Evolutionary conservation across 2,113 vertebrate genomes (phyloP), one percentile per base, ranked within the genome.

Genomic region (Symphodus melops): DNA sequence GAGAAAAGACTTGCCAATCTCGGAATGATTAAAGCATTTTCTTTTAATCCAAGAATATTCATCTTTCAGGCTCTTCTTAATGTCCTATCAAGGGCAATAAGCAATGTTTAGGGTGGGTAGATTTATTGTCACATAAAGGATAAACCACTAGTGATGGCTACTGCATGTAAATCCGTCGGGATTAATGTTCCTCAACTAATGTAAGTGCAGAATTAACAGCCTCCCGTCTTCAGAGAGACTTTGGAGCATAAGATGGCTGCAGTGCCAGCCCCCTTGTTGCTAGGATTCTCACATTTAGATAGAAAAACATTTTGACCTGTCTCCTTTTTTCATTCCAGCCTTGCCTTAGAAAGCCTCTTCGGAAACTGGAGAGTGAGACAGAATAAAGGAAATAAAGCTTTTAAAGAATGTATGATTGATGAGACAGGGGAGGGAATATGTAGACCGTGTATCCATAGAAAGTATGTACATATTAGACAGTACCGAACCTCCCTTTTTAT

Each of bases 181-280:
- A 83, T 92, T 90, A 89, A 92, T 88, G 86, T 87, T 70, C 83
- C 88, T 81, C 71, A 75, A 70, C 88, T 86, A 89, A 86, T 86
- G 68, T 58, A 86, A 81, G 60, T 52, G 61, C 68, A 81, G 75
- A 86, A 79, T 81, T 77, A 86, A 82, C 65, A 81, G 64, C 80
- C 36, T 72, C 49, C 51, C 41, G 5, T 85, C 44, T 49, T 72
- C 70, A 46, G 58, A 59, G 59, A 82, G 46, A 79, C 64, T 72
- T 70, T 2, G 0, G n/a, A 52, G 70, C 46, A 59, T 48, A 64
- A 67, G 55, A 63, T 60, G 62, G 60, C 70, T 77, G 48, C 60
- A 71, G n/a, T 55, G 51, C 52, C 72, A 41, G 69, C 51, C 28
- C 59, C 49, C 25, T 17, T 75, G 86, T 89, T 88, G 82, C 86